These are phyloP conservation scores for Pachyseris speciosa DNA, from an alignment of 64 coral and sea anemone genomes.

Conservation along the genomic window DNA sequence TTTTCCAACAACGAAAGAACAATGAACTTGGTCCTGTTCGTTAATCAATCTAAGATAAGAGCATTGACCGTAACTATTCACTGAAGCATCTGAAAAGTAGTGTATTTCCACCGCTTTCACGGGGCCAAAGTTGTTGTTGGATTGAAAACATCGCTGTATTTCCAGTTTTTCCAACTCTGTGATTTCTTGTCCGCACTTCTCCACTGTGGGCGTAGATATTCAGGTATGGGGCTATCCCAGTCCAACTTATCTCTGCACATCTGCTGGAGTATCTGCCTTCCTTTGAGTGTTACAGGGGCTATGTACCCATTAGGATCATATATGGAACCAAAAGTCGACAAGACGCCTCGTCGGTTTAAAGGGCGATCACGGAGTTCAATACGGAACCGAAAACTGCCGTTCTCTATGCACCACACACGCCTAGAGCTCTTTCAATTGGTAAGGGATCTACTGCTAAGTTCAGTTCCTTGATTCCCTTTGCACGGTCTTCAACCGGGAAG, in stretches of 20 bases:
- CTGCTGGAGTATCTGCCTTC: constrained; percentile 48
- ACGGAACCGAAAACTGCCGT: constrained; percentile 8
- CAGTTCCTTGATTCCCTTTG: constrained; percentile 22
- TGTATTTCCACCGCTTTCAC: constrained; percentile 20
- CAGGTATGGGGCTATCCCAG: constrained; percentile 47
- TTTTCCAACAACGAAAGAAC: constrained; percentile 46
- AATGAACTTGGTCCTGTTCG: constrained; percentile 39
- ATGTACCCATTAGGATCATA: constrained; percentile 58
- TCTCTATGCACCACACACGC: neutral
- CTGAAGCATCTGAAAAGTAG: constrained; percentile 53
- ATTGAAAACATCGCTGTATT: constrained; percentile 29
- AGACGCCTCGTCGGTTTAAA: constrained; percentile 12
- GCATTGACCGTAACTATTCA: constrained; percentile 40
- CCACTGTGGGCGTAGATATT: constrained; percentile 14
- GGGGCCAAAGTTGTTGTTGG: neutral
- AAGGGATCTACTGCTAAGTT: constrained; percentile 6
- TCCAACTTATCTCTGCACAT: constrained; percentile 51
- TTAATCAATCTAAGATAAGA: constrained; percentile 29
- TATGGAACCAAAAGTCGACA: constrained; percentile 23
- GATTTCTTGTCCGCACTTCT: constrained; percentile 30
- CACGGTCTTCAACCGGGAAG: neutral
- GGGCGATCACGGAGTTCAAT: neutral
- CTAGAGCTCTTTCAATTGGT: neutral
- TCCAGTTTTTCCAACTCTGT: constrained; percentile 14
- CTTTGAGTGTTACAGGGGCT: constrained; percentile 33